Evolutionary conservation across 2,888 invertebrate genomes (phyloP).

Genomic region (Limnephilus rhombicus): DNA sequence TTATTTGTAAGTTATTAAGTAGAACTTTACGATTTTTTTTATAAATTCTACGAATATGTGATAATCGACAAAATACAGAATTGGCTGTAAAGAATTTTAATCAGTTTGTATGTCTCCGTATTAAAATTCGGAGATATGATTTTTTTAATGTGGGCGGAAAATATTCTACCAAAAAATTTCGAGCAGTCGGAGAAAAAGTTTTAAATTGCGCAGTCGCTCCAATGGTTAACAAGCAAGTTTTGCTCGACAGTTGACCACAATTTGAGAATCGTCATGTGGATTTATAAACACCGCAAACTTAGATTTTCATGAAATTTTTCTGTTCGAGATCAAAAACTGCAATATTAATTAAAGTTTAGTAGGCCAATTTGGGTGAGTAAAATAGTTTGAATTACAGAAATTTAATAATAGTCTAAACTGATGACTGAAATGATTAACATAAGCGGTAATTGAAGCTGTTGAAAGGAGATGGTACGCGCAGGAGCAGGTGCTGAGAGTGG

Average conservation of each 20-base stretch:
- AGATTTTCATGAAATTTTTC: not conserved
- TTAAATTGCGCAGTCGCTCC: no score
- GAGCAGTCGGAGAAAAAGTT: no score
- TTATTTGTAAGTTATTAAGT: no score
- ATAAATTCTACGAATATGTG: no score
- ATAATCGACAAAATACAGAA: no score
- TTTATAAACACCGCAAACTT: not conserved
- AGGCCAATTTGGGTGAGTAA: not conserved
- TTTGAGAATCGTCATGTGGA: not conserved
- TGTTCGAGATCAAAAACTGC: not conserved
- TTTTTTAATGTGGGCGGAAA: no score
- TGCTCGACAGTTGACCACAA: not conserved
- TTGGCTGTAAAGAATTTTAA: no score
- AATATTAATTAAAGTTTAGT: not conserved
- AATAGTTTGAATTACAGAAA: not conserved
- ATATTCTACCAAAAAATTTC: no score
- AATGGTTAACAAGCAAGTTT: not conserved
- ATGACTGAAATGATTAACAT: not conserved
- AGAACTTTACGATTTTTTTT: no score
- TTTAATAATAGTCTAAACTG: no score
- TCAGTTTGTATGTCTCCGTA: no score
- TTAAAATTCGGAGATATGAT: no score
- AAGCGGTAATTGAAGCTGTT: not conserved
- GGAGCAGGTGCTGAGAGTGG: not conserved
- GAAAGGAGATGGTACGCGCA: not conserved